Conservation (phyloP, 1,140 invertebrate species). For the Sweltsa coloradensis region DNA sequence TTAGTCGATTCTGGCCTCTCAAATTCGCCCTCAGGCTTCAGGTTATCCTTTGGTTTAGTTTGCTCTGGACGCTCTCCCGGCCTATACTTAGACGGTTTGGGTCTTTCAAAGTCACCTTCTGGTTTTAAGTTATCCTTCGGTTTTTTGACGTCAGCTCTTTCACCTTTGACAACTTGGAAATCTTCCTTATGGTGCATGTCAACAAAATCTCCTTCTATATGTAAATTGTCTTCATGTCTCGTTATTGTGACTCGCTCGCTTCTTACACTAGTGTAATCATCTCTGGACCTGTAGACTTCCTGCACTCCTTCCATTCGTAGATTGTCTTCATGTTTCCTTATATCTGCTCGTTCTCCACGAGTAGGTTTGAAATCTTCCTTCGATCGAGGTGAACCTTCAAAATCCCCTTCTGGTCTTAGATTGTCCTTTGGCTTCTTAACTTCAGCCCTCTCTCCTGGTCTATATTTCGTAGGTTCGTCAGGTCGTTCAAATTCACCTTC, state of each 20-base stretch:
- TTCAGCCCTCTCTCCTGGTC: conserved; percentile 39
- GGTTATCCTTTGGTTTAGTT: conserved; percentile 40
- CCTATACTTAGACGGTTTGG: conserved; percentile 15
- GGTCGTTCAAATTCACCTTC: conserved; percentile 47
- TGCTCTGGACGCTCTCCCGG: conserved; percentile 11
- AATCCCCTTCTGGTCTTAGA: conserved; percentile 38
- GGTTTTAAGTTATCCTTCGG: conserved; percentile 41
- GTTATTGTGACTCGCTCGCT: too few species aligned
- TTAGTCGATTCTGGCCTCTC: conserved; percentile 13
- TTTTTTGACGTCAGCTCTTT: conserved; percentile 36
- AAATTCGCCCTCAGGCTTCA: conserved; percentile 39
- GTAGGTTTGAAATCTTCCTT: conserved; percentile 26
- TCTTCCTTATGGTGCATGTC: conserved; percentile 13
- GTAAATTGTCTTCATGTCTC: conserved; percentile 39
- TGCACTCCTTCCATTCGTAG: conserved; percentile 26
- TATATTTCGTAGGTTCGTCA: too few species aligned
- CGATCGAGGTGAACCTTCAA: conserved; percentile 21
- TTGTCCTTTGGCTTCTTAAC: conserved; percentile 42
- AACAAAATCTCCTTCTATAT: conserved; percentile 31
- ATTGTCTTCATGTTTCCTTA: conserved; percentile 28
- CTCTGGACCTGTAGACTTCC: too few species aligned
- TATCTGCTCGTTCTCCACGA: conserved; percentile 15
- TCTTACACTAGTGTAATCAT: too few species aligned
- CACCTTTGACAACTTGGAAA: conserved; percentile 26
- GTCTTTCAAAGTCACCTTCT: conserved; percentile 41